Conservation (phyloP, 1,140 invertebrate species). For the Rhynchophorus ferrugineus region DNA sequence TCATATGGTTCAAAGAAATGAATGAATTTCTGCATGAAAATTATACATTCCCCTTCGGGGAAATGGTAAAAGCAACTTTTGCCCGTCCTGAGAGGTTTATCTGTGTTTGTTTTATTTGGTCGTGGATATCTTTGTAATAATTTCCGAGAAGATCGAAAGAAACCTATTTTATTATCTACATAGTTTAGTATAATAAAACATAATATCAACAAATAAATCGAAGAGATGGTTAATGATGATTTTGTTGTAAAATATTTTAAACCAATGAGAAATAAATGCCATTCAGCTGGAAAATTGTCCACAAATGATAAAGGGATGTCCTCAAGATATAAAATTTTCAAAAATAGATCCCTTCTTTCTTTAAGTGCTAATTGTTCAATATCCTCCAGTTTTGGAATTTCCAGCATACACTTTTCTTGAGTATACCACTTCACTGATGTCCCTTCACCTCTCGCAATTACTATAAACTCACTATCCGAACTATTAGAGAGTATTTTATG, state of each 20-base stretch:
- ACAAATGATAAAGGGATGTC: constrained; percentile 36
- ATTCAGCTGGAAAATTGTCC: constrained; percentile 48
- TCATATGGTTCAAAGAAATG: constrained; percentile 54
- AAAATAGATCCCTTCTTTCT: constrained; percentile 40
- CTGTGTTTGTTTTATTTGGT: constrained; percentile 19
- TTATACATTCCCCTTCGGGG: constrained; percentile 44
- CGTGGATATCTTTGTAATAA: constrained; percentile 20
- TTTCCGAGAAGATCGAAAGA: constrained; percentile 39
- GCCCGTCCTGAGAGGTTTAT: constrained; percentile 10
- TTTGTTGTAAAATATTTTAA: constrained; percentile 61
- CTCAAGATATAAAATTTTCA: constrained; percentile 42
- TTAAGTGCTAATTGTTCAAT: constrained; percentile 33
- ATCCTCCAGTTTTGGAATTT: constrained; percentile 40
- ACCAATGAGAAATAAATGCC: constrained; percentile 54
- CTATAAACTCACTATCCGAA: constrained; percentile 36
- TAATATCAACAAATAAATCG: constrained; percentile 56
- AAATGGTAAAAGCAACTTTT: constrained; percentile 39
- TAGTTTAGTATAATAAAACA: constrained; percentile 52
- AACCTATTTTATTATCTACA: constrained; percentile 53
- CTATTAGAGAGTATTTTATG: constrained; percentile 46
- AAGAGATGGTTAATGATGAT: constrained; percentile 42
- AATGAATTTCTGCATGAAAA: constrained; percentile 52
- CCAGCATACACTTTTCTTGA: constrained; percentile 32
- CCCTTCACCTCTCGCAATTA: constrained; percentile 37
- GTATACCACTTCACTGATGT: constrained; percentile 29